phyloP scores from a whole-genome alignment of 2,113 vertebrate genomes.

The Triplophysa siluroides region DNA sequence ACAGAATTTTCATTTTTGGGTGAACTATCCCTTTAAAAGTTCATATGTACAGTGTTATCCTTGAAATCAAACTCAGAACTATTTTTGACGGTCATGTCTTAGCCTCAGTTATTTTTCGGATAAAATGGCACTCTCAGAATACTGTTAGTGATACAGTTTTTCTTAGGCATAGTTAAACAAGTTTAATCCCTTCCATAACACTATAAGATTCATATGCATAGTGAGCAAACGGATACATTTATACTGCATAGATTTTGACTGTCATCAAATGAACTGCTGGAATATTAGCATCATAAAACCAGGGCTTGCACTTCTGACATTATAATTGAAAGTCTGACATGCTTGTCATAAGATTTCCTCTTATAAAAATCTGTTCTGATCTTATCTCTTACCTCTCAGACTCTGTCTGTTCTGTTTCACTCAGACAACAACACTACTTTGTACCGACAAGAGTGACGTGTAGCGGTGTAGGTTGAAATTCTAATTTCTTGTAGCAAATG shows the following conservation, averaged over 20 bases:
- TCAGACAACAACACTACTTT: slow-evolving; percentile 1
- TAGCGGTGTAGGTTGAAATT: background rate
- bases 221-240: background rate
- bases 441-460: slow-evolving; percentile 3
- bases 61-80: background rate
- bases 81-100: background rate
- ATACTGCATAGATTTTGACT: background rate
- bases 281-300: background rate
- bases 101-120: background rate
- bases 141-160: slow-evolving; percentile 12
- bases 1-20: no score
- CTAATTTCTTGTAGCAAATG: background rate
- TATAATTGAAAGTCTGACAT: background rate
- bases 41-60: slow-evolving; percentile 3
- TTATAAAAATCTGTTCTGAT: background rate
- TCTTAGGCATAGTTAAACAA: background rate
- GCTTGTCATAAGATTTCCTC: slow-evolving; percentile 1
- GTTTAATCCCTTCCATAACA: background rate
- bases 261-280: background rate
- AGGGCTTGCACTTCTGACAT: background rate
- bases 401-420: background rate
- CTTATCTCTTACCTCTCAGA: background rate
- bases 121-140: slow-evolving; percentile 25
- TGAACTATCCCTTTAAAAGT: background rate
- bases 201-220: slow-evolving; percentile 11